These are phyloP conservation scores for Semicossyphus pulcher DNA, from an alignment of 2,113 vertebrate species.

Conservation along the genomic window DNA sequence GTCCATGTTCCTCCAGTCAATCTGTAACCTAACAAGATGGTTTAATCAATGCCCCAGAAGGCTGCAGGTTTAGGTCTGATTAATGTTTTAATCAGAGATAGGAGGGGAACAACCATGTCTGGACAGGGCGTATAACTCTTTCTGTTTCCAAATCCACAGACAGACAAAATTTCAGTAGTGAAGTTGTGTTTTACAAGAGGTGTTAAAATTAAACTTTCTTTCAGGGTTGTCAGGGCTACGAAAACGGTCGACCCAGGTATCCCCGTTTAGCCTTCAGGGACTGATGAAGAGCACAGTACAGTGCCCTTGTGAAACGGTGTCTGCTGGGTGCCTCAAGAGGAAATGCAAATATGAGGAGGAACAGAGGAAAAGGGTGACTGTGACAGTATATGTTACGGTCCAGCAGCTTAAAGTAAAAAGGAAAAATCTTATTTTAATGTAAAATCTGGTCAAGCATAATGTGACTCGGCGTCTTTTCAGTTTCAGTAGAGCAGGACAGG, in stretches of 20 bases:
- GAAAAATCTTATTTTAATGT: slow-evolving; percentile 26
- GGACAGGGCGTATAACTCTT: slow-evolving; percentile 46
- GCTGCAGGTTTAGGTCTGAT: slow-evolving; percentile 65
- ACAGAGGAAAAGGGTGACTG: slow-evolving; percentile 22
- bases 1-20: slow-evolving; percentile 25
- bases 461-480: background rate
- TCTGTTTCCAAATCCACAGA: slow-evolving; percentile 10
- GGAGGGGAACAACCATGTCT: slow-evolving; percentile 38
- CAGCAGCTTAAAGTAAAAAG: slow-evolving; percentile 20
- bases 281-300: background rate
- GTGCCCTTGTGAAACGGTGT: background rate
- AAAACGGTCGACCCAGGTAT: background rate
- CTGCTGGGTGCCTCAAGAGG: background rate
- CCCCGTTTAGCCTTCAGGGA: background rate
- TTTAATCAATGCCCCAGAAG: slow-evolving; percentile 70
- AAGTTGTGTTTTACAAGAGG: background rate
- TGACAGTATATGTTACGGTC: slow-evolving; percentile 42
- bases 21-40: slow-evolving; percentile 60
- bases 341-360: slow-evolving; percentile 32
- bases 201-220: slow-evolving; percentile 4
- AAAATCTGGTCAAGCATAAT: slow-evolving; percentile 26
- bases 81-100: slow-evolving; percentile 74
- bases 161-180: slow-evolving; percentile 6
- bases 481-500: slow-evolving; percentile 4
- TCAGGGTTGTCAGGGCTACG: background rate